These are phyloP conservation scores for Otolemur garnettii DNA, from an alignment of 2,113 vertebrate genomes.

Conservation along the genomic window DNA sequence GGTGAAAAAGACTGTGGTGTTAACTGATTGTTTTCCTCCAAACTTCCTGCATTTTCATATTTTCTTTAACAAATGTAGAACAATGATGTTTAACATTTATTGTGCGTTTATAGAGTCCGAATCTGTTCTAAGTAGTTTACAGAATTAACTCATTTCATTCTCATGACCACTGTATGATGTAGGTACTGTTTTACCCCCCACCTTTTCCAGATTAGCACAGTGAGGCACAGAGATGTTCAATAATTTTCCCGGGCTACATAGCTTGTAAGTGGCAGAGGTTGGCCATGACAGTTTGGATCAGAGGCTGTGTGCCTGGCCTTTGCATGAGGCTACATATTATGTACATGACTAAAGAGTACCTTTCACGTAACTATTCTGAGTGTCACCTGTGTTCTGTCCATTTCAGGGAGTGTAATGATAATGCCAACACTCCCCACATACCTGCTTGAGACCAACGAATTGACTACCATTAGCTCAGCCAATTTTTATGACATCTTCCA, in stretches of 20 bases:
- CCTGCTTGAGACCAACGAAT: not conserved
- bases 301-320: not conserved
- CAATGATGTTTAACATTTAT: not conserved
- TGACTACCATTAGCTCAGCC: not conserved
- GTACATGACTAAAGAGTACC: not conserved
- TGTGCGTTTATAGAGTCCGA: not conserved
- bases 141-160: not conserved
- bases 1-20: conserved; percentile 13
- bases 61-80: not conserved
- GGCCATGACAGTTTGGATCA: not conserved
- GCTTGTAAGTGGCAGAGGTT: not conserved
- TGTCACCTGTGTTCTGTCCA: not conserved
- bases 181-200: not conserved
- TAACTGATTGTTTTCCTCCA: conserved; percentile 40
- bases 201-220: not conserved
- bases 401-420: not conserved
- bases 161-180: not conserved
- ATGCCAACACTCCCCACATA: not conserved
- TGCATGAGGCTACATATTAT: rapidly evolving
- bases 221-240: not conserved
- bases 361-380: not conserved
- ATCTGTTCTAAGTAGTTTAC: not conserved
- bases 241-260: not conserved
- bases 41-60: conserved; percentile 19
- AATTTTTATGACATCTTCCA: not conserved